A percentile compares a stretch with the other conserved stretches of the same genome.
Evolutionary conservation across 2,888 invertebrate genomes (phyloP).

Genomic region (Hirtodrosophila confusa): DNA sequence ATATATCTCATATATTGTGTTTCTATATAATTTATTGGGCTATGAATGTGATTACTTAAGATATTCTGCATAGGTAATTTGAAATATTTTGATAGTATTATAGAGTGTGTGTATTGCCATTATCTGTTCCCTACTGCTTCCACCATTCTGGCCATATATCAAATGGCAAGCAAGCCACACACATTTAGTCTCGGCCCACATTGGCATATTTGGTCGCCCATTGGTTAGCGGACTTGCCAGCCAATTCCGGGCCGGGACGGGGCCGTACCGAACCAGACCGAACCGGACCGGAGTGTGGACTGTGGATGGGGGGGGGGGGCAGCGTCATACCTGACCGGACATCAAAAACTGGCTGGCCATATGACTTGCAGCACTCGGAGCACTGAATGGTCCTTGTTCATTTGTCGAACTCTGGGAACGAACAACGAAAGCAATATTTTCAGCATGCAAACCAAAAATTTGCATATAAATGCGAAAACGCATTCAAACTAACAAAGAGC

Average conservation of each 20-base stretch:
- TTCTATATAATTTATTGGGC: too few species aligned
- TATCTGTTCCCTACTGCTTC: neutral
- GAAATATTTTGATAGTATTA: slow-evolving; percentile 1
- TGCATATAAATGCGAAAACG: slow-evolving; percentile 79
- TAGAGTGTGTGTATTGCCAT: neutral
- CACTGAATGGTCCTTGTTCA: slow-evolving; percentile 56
- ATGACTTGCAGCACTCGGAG: slow-evolving; percentile 13
- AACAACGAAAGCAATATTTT: slow-evolving; percentile 70
- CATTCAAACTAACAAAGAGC: slow-evolving; percentile 75
- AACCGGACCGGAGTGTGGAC: too few species aligned
- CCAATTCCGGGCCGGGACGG: slow-evolving; percentile 48
- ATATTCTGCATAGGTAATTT: too few species aligned
- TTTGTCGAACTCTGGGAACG: slow-evolving; percentile 60
- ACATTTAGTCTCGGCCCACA: slow-evolving; percentile 25
- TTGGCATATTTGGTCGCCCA: slow-evolving; percentile 42
- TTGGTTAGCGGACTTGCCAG: slow-evolving; percentile 51
- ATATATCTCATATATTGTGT: too few species aligned
- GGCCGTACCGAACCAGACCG: neutral
- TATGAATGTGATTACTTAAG: too few species aligned
- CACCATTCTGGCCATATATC: slow-evolving; percentile 8
- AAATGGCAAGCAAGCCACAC: slow-evolving; percentile 20
- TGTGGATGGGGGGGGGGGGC: neutral
- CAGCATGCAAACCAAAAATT: slow-evolving; percentile 76
- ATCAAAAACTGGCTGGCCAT: slow-evolving; percentile 21
- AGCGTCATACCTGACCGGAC: slow-evolving; percentile 23